Conservation (phyloP, 2,113 vertebrate species). For the Ophiodon elongatus region DNA sequence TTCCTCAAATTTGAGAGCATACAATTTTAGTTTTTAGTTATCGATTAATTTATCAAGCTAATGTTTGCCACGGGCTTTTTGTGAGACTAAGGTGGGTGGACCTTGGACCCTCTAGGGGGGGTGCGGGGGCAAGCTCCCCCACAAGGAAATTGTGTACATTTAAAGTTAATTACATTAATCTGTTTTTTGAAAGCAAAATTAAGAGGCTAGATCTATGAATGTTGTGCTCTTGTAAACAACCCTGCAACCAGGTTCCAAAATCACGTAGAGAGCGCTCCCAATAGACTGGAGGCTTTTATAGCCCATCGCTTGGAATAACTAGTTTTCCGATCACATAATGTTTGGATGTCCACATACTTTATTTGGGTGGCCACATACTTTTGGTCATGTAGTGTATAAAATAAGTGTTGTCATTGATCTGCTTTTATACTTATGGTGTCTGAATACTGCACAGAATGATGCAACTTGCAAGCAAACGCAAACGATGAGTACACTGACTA, state of each 20-base stretch:
- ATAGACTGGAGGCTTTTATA: too few relatives aligned
- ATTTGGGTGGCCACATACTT: not conserved
- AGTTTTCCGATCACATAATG: not conserved
- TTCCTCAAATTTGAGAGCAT: not conserved
- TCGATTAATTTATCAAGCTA: too few relatives aligned
- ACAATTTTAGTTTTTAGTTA: not conserved
- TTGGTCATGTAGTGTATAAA: not conserved
- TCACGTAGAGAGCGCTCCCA: not conserved
- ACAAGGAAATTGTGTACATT: not conserved
- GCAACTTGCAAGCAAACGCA: not conserved
- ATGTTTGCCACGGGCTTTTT: not conserved
- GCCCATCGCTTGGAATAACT: not conserved
- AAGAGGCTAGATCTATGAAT: not conserved
- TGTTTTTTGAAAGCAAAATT: not conserved
- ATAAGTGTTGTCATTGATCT: not conserved
- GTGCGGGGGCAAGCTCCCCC: not conserved
- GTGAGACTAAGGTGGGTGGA: not conserved
- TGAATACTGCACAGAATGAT: not conserved
- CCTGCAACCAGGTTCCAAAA: not conserved
- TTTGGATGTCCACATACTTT: not conserved
- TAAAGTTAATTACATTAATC: not conserved
- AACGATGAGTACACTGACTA: not conserved
- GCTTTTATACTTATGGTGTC: not conserved
- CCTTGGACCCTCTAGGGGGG: not conserved
- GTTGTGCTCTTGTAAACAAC: not conserved